These are phyloP conservation scores for Cyanistes caeruleus DNA, from an alignment of 2,113 vertebrate genomes.

Conservation along the genomic window DNA sequence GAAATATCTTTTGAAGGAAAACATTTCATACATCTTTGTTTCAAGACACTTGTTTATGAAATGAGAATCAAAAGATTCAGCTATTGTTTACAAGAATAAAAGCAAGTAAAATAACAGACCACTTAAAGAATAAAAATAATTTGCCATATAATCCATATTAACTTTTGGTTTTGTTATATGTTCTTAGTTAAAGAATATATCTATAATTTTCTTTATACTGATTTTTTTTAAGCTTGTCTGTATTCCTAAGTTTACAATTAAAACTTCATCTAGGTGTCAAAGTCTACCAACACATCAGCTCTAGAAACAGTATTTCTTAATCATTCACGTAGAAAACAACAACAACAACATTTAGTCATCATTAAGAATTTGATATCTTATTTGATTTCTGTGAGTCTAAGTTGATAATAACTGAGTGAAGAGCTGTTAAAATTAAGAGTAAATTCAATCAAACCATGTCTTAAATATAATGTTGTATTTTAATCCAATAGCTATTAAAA, in stretches of 20 bases:
- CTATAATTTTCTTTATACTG: background rate
- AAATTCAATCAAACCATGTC: background rate
- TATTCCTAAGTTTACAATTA: background rate
- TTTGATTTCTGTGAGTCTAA: background rate
- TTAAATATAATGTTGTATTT: background rate
- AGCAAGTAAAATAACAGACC: background rate
- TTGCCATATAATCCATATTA: background rate
- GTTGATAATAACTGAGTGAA: background rate
- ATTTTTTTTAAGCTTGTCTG: background rate
- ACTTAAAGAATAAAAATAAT: background rate
- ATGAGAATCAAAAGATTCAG: background rate
- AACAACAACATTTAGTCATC: background rate
- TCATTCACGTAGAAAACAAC: background rate
- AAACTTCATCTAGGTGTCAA: background rate
- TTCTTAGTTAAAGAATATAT: background rate
- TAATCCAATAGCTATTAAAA: background rate
- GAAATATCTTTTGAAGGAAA: background rate
- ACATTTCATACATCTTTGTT: background rate
- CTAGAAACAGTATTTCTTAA: background rate
- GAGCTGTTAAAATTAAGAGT: background rate
- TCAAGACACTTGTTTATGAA: background rate
- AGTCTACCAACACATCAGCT: background rate
- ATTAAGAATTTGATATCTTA: background rate
- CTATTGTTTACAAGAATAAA: background rate
- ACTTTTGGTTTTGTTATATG: background rate